Evolutionary conservation across 1,140 invertebrate genomes (phyloP).

Genomic region (Nomia melanderi): DNA sequence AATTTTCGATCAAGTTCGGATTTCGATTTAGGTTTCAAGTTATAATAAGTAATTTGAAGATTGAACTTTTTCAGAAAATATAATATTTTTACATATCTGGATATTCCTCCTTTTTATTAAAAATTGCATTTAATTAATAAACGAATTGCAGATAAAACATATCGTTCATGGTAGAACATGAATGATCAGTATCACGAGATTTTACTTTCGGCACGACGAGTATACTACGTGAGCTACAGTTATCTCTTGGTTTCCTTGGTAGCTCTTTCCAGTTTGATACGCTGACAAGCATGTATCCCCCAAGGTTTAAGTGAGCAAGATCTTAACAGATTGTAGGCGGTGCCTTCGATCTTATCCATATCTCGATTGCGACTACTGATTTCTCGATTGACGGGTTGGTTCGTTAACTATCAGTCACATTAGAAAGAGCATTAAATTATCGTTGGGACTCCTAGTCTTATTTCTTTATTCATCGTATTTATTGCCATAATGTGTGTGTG

Average conservation of each 20-base stretch:
- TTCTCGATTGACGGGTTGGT: slow-evolving; percentile 43
- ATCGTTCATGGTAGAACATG: not conserved
- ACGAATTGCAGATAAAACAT: too few relatives aligned
- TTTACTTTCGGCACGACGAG: slow-evolving; percentile 42
- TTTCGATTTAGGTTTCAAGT: too few relatives aligned
- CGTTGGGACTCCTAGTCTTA: too few relatives aligned
- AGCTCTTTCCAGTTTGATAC: slow-evolving; percentile 14
- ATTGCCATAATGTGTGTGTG: too few relatives aligned
- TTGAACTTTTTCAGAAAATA: not conserved
- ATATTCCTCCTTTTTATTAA: too few relatives aligned
- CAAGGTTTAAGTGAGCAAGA: slow-evolving; percentile 42
- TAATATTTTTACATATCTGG: too few relatives aligned
- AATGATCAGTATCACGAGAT: slow-evolving; percentile 28
- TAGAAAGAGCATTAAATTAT: slow-evolving; percentile 76
- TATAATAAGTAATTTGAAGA: too few relatives aligned
- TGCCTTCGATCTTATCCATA: slow-evolving; percentile 73
- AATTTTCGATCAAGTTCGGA: too few relatives aligned
- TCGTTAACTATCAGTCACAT: slow-evolving; percentile 58
- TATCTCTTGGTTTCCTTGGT: slow-evolving; percentile 1
- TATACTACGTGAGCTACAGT: too few relatives aligned
- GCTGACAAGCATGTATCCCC: slow-evolving; percentile 7
- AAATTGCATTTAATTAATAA: too few relatives aligned
- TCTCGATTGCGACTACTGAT: slow-evolving; percentile 74
- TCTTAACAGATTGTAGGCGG: slow-evolving; percentile 76
- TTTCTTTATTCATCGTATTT: too few relatives aligned